These are phyloP conservation scores for Crenichthys baileyi DNA, from an alignment of 2,797 vertebrate species.

Conservation along the genomic window DNA sequence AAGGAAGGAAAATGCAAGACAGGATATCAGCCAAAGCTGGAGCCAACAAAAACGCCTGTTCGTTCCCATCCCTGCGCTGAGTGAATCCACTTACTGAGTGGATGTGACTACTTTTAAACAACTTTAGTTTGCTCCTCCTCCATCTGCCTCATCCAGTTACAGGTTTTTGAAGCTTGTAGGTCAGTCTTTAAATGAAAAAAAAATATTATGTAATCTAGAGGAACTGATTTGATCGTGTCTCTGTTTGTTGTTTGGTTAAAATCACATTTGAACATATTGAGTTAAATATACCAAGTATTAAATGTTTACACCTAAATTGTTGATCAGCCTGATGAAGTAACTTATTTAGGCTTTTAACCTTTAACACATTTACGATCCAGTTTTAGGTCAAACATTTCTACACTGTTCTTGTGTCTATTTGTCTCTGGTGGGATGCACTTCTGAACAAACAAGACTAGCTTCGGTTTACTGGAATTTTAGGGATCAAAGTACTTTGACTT, in stretches of 20 bases:
- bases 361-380: no score
- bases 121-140: not conserved
- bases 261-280: no score
- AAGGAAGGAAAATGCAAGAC: not conserved
- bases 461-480: not conserved
- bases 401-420: not conserved
- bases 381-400: not conserved
- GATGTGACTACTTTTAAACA: not conserved
- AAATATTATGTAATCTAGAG: no score
- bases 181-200: not conserved
- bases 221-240: not conserved
- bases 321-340: not conserved
- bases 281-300: no score
- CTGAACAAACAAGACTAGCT: not conserved
- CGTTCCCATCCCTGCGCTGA: slow-evolving; percentile 7
- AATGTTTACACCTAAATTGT: no score
- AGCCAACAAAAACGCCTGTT: not conserved
- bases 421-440: not conserved
- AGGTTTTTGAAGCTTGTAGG: not conserved
- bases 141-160: not conserved
- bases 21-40: slow-evolving; percentile 5
- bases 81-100: not conserved
- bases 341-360: not conserved
- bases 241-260: no score
- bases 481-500: not conserved